A percentile compares a stretch with the other conserved stretches of the same genome.
phyloP scores from a whole-genome alignment of 2,113 vertebrate species.

The Eolophus roseicapilla region DNA sequence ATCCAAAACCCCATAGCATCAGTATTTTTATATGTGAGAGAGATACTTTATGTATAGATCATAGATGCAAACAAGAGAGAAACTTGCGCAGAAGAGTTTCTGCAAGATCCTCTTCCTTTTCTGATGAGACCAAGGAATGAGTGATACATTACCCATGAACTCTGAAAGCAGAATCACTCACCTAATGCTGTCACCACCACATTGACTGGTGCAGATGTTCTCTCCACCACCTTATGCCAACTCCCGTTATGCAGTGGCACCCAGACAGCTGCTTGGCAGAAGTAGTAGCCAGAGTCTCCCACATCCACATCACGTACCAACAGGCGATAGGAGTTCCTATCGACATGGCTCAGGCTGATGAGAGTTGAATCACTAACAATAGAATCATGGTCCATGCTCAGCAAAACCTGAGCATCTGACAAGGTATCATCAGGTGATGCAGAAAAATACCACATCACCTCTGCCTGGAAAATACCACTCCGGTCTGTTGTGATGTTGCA shows the following conservation, averaged over 20 bases:
- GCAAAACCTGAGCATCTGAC: constrained; percentile 58
- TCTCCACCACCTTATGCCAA: constrained; percentile 79
- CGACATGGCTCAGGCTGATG: constrained; percentile 64
- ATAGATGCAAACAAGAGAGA: not conserved
- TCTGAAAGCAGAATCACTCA: constrained; percentile 47
- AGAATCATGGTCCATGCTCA: constrained; percentile 69
- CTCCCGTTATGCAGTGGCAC: constrained; percentile 71
- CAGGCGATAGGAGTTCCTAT: constrained; percentile 72
- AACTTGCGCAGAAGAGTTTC: not conserved
- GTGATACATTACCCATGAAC: not conserved
- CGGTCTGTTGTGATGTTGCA: constrained; percentile 78
- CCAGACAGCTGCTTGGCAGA: constrained; percentile 78
- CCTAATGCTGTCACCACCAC: constrained; percentile 72
- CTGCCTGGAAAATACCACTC: constrained; percentile 59
- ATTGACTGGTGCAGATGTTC: constrained; percentile 57
- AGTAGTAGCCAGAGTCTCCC: constrained; percentile 76
- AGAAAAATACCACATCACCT: constrained; percentile 76
- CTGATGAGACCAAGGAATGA: not conserved
- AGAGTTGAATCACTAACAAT: constrained; percentile 70
- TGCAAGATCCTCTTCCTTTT: not conserved
- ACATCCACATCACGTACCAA: constrained; percentile 71
- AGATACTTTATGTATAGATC: not conserved
- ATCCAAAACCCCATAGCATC: not conserved
- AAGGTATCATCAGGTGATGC: constrained; percentile 31
- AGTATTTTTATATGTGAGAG: not conserved